Base-by-base conservation (phyloP, 2,113 vertebrate species). In the Equus przewalskii region DNA sequence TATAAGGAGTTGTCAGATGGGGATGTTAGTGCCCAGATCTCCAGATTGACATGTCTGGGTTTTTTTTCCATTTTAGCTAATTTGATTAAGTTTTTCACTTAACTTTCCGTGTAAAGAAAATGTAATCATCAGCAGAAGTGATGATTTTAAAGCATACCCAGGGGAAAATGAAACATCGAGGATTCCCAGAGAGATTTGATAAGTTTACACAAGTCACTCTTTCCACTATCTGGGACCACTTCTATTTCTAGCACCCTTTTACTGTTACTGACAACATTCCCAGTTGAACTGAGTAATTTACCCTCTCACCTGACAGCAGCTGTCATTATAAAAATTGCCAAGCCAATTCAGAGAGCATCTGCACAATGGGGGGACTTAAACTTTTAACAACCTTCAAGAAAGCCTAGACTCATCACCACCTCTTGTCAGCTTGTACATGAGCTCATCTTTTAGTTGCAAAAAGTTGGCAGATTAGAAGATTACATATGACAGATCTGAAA, bases 401-500 rank as follows among this genome's bases (percentile, higher is more conserved):
- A 98, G 96, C 98, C 97, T 92, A 87, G 98, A 97, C 95, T 98
- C 98, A 83, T 98, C 98, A 97, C 88, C 95, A 96, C 96, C 36
- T 96, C 97, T 98, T 99, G 98, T 98, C 98, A 99, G 95, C 75
- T 83, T 96, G 91, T 97, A 97, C 98, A 94, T 89, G 98, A 99
- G 97, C 98, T 99, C 98, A 97, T 98, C 97, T 97, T 97, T 93
- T 97, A 97, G 97, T 97, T 49, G 92, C 60, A 98, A 98, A 96
- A 95, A 97, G 80, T 79, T 99, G 98, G 98, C 98, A 99, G 98
- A 98, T 98, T 89, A 98, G 98, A 97, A 98, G 98, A 99, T 99
- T 98, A 97, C 93, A 98, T 97, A 96, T 99, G 98, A 98, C 98
- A 99, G 98, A 98, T 98, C 98, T 97, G 98, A 99, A 98, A 97